Base-by-base conservation (phyloP, 1,140 invertebrate species). In the Batillaria attramentaria region DNA sequence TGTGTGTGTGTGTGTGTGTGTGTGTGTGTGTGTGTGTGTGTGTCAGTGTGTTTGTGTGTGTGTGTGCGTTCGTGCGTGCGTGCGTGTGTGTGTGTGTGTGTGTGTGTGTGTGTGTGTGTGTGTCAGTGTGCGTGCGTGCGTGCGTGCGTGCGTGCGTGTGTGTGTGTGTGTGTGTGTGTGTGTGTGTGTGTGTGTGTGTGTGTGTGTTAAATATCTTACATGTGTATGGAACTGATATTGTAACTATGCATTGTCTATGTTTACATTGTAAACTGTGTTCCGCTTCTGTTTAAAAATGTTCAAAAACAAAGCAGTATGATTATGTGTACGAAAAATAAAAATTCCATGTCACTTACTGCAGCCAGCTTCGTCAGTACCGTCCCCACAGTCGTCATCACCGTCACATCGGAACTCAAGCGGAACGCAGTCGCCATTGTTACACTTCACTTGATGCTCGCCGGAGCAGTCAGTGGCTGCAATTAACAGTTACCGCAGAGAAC, bases 81-180 rank as follows among this genome's bases (percentile, higher is more conserved):
- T 18, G 68, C 6, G 68, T 8, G 68, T 6, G 68, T 8, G 68
- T 6, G 68, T 4, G 68, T 60, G 54, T 33, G 41, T 46, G 41
- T 41, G 62, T 70, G 60, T 33, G 54, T 50, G 66, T 24, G 43
- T 78, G 43, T 72, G 66, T 78, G 8, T 72, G 65, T 78, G 65
- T 72, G 65, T 46, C 24, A 3, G 60, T 41, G 39, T n/a, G 62
- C 42, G 60, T n/a, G 60, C 66, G 60, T 50, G 42, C 50, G 42
- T 72, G 8, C 60, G 68, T 60, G 37, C 54, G 37, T 37, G 41
- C 62, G 28, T 65, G 72, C 43, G 20, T 65, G 57, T 79, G 42
- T 75, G 31, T 62, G 33, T 66, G 57, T 76, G 41, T 46, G 33
- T 66, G 41, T 66, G 46, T 72, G 35, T 66, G 60, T 31, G 35